A percentile compares a stretch with the other conserved stretches of the same genome.
phyloP scores from a whole-genome alignment of 1,140 invertebrate species.

The Formica exsecta region DNA sequence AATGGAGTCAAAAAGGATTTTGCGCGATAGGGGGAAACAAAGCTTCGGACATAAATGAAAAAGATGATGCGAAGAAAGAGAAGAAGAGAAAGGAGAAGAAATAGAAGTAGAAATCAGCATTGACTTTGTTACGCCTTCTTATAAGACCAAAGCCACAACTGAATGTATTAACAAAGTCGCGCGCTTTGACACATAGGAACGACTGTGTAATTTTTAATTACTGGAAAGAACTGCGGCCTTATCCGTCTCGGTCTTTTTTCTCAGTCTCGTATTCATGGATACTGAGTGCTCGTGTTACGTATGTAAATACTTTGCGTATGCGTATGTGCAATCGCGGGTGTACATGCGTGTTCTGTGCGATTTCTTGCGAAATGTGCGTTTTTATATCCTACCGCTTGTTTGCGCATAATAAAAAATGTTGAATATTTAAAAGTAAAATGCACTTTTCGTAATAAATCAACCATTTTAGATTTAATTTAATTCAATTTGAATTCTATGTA shows the following conservation, averaged over 20 bases:
- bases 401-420: background rate
- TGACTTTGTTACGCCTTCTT: conserved; percentile 67
- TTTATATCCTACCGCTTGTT: background rate
- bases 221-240: conserved; percentile 66
- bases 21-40: background rate
- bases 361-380: background rate
- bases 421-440: background rate
- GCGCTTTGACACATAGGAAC: conserved; percentile 67
- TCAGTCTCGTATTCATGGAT: conserved; percentile 63
- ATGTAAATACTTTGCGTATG: conserved; percentile 35
- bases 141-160: conserved; percentile 57
- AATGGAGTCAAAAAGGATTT: conserved; percentile 57
- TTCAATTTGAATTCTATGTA: background rate
- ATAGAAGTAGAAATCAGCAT: conserved; percentile 26
- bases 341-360: conserved; percentile 2
- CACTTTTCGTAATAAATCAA: background rate
- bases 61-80: background rate
- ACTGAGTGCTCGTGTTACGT: conserved; percentile 34
- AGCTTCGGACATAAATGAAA: background rate
- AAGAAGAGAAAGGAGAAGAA: conserved; percentile 7
- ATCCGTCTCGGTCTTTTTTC: conserved; percentile 50
- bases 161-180: conserved; percentile 74
- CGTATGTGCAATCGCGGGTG: conserved; percentile 25
- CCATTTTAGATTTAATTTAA: background rate
- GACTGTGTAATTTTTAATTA: conserved; percentile 76